phyloP scores from a whole-genome alignment of 30 jellyfish, hydroid and myxozoan genomes.

The Phacellophora camtschatica region DNA sequence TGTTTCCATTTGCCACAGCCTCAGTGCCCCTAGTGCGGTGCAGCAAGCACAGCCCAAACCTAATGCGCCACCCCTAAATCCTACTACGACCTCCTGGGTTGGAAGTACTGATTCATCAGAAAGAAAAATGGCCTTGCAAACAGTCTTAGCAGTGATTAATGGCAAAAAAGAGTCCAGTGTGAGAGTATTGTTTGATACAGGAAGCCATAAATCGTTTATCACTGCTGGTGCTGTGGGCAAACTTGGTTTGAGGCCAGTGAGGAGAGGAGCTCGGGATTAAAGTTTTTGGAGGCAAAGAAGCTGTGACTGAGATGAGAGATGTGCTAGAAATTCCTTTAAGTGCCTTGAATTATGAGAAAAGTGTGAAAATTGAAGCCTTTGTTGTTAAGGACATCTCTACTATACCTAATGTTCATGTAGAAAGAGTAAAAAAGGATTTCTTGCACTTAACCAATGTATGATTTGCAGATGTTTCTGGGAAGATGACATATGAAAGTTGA shows the following conservation, averaged over 20 bases:
- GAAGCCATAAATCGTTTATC: slow-evolving; percentile 59
- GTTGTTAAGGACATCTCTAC: slow-evolving; percentile 16
- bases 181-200: slow-evolving; percentile 56
- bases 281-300: slow-evolving; percentile 54
- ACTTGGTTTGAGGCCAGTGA: slow-evolving; percentile 50
- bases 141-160: slow-evolving; percentile 63
- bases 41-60: slow-evolving; percentile 47
- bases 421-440: background rate
- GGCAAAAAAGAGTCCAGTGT: slow-evolving; percentile 35
- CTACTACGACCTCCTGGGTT: slow-evolving; percentile 27
- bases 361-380: background rate
- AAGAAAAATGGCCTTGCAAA: slow-evolving; percentile 67
- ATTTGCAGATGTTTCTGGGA: slow-evolving; percentile 44
- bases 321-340: slow-evolving; percentile 31
- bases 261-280: slow-evolving; percentile 26
- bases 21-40: background rate
- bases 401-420: slow-evolving; percentile 8
- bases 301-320: slow-evolving; percentile 30
- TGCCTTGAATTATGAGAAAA: background rate
- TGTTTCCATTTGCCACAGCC: slow-evolving; percentile 8
- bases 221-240: slow-evolving; percentile 56
- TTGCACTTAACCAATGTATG: slow-evolving; percentile 7
- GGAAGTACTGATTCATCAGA: slow-evolving; percentile 33
- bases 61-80: background rate
- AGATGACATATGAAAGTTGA: slow-evolving; percentile 15